Percentiles rank a stretch among this genome's conserved stretches.
phyloP scores from a whole-genome alignment of 2,888 invertebrate genomes.

The Caenorhabditis zanzibari region DNA sequence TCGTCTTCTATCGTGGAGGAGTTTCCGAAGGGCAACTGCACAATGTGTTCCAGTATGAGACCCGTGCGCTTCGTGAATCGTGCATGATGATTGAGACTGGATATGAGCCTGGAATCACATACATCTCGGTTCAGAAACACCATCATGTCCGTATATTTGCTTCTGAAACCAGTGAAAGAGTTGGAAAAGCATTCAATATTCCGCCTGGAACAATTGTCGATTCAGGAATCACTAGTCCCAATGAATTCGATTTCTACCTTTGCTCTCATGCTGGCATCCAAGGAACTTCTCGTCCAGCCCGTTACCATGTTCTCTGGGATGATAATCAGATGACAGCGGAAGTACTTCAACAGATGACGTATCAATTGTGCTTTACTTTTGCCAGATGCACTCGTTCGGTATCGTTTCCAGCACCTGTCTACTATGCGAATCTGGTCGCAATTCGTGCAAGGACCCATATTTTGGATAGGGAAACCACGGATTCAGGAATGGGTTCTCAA shows the following conservation, averaged over 20 bases:
- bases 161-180: conserved; percentile 97
- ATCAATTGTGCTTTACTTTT: conserved; percentile 99
- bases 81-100: conserved; percentile 95
- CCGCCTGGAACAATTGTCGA: conserved; percentile 99
- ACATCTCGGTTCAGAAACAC: conserved; percentile 98
- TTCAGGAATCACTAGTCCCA: conserved; percentile 99
- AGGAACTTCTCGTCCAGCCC: conserved; percentile 98
- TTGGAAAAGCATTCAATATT: conserved; percentile 97
- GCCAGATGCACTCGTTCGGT: conserved; percentile 99
- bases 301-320: conserved; percentile 99
- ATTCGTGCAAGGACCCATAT: conserved; percentile 91
- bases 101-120: conserved; percentile 96
- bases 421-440: conserved; percentile 99
- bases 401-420: conserved; percentile 98
- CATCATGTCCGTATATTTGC: conserved; percentile 99
- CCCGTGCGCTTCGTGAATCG: conserved; percentile 97
- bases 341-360: conserved; percentile 98
- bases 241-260: conserved; percentile 99
- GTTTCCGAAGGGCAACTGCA: conserved; percentile 99
- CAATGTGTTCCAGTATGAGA: conserved; percentile 95
- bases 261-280: conserved; percentile 88
- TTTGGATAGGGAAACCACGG: conserved; percentile 78
- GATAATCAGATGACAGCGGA: conserved; percentile 99
- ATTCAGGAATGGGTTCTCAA: conserved; percentile 59
- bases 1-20: conserved; percentile 98